These are phyloP conservation scores for Masnerella sp. DNA, from an alignment of 2,888 invertebrate species.

Conservation along the genomic window DNA sequence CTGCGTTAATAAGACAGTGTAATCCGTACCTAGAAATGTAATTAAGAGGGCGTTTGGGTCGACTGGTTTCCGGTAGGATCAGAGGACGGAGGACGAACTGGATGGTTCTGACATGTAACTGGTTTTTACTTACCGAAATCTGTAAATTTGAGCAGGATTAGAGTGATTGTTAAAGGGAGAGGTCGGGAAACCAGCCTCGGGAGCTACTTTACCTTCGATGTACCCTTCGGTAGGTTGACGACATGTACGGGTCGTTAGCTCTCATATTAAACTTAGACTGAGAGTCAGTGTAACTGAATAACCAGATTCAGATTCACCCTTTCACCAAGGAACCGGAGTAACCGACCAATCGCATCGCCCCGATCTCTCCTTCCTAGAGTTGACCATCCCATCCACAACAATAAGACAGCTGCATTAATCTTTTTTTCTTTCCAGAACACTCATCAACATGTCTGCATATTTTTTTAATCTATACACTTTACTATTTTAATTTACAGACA, in stretches of 20 bases:
- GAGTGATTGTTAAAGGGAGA: not conserved
- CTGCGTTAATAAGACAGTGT: constrained; percentile 72
- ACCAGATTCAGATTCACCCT: constrained; percentile 76
- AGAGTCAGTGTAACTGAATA: constrained; percentile 77
- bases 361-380: constrained; percentile 76
- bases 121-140: constrained; percentile 49
- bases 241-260: constrained; percentile 76
- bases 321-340: constrained; percentile 76
- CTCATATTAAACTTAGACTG: constrained; percentile 77
- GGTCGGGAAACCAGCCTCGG: constrained; percentile 77
- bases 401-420: constrained; percentile 78
- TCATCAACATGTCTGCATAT: constrained; percentile 51
- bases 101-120: not conserved
- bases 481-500: too few species aligned
- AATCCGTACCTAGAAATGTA: constrained; percentile 77
- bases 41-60: constrained; percentile 73
- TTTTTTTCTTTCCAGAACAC: constrained; percentile 54
- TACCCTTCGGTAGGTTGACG: constrained; percentile 77
- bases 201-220: constrained; percentile 78
- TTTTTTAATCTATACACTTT: constrained; percentile 14
- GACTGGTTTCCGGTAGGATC: constrained; percentile 71
- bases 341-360: constrained; percentile 76
- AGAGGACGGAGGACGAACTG: not conserved
- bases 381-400: constrained; percentile 77
- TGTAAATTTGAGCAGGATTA: constrained; percentile 26